Percentiles rank a stretch among this genome's conserved stretches.
phyloP scores from a whole-genome alignment of 2,888 invertebrate genomes.

The Cepaea hortensis region DNA sequence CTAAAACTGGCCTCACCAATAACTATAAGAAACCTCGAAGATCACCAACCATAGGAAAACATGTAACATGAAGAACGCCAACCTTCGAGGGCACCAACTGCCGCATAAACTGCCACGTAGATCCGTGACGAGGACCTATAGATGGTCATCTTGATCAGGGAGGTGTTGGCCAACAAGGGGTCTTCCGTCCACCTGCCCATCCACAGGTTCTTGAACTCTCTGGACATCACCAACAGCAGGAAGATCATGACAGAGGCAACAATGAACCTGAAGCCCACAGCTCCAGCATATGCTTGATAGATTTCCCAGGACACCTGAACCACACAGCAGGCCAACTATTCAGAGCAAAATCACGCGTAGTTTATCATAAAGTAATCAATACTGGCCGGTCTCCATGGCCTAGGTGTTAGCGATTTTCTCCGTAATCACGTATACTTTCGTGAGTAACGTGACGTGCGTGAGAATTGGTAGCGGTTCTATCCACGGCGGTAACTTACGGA shows the following conservation, averaged over 20 bases:
- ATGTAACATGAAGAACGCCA: no score
- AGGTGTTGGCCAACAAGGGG: constrained; percentile 13
- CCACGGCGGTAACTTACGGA: no score
- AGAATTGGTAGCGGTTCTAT: no score
- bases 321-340: neutral
- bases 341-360: no score
- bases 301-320: constrained; percentile 11
- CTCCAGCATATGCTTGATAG: constrained; percentile 22
- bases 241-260: neutral
- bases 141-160: constrained; percentile 13
- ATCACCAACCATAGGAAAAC: no score
- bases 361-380: no score
- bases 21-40: no score
- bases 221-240: neutral
- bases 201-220: constrained; percentile 4
- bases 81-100: constrained; percentile 5
- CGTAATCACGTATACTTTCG: no score
- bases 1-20: no score
- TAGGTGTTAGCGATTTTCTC: no score
- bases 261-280: constrained; percentile 17
- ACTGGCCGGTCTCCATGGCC: no score
- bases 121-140: constrained; percentile 1
- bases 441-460: no score
- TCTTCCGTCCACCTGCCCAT: constrained; percentile 39
- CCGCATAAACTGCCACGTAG: constrained; percentile 6